phyloP scores from a whole-genome alignment of 2,888 invertebrate genomes.

The Xanthorhoe spadicearia region DNA sequence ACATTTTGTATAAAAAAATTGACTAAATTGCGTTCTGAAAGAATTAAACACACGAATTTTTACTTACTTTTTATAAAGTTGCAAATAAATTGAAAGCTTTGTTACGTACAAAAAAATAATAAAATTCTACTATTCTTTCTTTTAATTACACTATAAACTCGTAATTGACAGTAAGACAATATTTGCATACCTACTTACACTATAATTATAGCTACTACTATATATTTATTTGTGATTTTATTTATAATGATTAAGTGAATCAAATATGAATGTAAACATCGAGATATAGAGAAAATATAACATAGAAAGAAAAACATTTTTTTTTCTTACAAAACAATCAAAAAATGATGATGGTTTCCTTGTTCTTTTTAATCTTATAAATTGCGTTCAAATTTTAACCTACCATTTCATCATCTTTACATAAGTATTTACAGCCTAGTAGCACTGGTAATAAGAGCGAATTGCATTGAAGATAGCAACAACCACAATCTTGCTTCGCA shows the following conservation, averaged over 20 bases:
- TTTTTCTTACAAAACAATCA: neutral
- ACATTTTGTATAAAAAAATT: neutral
- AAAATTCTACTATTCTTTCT: conserved; percentile 23
- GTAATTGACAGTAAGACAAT: conserved; percentile 44
- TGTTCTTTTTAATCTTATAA: conserved; percentile 15
- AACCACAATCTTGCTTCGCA: conserved; percentile 16
- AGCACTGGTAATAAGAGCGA: conserved; percentile 9
- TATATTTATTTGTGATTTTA: conserved; percentile 17
- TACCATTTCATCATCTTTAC: conserved; percentile 19
- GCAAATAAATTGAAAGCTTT: conserved; percentile 20
- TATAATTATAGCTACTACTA: conserved; percentile 9
- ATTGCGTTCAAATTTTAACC: conserved; percentile 15
- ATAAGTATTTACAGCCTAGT: conserved; percentile 32
- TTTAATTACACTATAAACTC: conserved; percentile 33
- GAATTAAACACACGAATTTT: neutral
- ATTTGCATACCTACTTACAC: conserved; percentile 25
- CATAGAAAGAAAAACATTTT: neutral
- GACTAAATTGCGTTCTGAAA: neutral
- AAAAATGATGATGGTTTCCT: conserved; percentile 9
- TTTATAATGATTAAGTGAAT: conserved; percentile 12
- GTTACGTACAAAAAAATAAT: conserved; percentile 4
- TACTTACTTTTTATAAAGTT: conserved; percentile 16
- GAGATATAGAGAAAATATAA: neutral
- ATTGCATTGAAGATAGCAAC: conserved; percentile 14
- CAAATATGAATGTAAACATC: conserved; percentile 2